Evolutionary conservation across 1,140 invertebrate genomes (phyloP).

Genomic region (Saxidomus purpurata): DNA sequence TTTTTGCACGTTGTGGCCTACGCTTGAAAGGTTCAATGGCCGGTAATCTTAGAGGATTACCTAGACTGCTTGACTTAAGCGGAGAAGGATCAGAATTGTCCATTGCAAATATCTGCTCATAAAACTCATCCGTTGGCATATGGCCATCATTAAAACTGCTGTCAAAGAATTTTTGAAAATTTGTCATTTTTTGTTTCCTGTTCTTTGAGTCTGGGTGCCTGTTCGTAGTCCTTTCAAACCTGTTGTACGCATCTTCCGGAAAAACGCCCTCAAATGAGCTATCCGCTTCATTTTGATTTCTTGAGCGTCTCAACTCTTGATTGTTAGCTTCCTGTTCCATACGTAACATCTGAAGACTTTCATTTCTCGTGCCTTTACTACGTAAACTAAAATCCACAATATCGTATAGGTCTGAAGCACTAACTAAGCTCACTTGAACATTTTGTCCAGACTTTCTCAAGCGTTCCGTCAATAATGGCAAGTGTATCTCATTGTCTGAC

Average conservation of each 20-base stretch:
- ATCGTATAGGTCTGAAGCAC: conserved; percentile 64
- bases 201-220: background rate
- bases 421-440: conserved; percentile 55
- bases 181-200: background rate
- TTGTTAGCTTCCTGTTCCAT: conserved; percentile 24
- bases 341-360: conserved; percentile 38
- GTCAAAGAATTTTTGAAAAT: background rate
- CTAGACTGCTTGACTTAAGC: background rate
- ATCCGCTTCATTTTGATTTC: background rate
- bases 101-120: conserved; percentile 47
- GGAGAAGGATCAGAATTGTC: background rate
- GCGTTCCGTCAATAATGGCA: conserved; percentile 42
- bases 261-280: background rate
- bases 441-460: conserved; percentile 34
- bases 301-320: background rate
- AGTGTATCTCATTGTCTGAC: background rate
- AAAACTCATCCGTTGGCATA: conserved; percentile 30
- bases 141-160: background rate
- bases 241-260: background rate
- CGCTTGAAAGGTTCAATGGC: conserved; percentile 23
- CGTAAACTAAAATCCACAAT: conserved; percentile 62
- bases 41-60: background rate
- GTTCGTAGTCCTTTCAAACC: conserved; percentile 35
- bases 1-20: conserved; percentile 42
- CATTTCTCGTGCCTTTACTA: conserved; percentile 54